Conservation (phyloP, 2,113 vertebrate genomes). For the Aphyosemion australe region DNA sequence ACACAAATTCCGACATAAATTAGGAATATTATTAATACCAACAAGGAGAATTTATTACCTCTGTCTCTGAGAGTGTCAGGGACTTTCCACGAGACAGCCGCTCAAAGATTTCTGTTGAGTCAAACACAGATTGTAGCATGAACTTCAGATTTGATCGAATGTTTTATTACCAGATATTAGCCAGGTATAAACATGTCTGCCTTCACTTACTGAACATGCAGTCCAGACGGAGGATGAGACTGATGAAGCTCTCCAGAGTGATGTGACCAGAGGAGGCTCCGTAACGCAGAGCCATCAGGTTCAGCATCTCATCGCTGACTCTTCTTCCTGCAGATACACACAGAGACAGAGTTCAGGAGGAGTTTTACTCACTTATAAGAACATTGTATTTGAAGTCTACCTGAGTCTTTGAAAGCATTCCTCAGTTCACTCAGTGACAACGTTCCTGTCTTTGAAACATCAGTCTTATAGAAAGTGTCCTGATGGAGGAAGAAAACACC, state of each 20-base stretch:
- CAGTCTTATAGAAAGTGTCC: conserved; percentile 41
- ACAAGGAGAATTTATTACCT: conserved; percentile 43
- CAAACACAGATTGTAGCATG: background rate
- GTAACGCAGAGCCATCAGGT: conserved; percentile 72
- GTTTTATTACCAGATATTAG: no score
- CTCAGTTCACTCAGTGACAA: conserved; percentile 70
- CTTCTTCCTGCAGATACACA: conserved; percentile 51
- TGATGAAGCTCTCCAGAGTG: conserved; percentile 75
- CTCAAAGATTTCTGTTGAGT: conserved; percentile 70
- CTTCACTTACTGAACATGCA: conserved; percentile 74
- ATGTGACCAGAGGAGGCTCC: conserved; percentile 61
- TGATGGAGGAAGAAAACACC: conserved; percentile 29
- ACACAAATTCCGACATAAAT: no score
- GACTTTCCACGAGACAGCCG: conserved; percentile 54
- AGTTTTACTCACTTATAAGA: background rate
- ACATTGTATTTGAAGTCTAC: conserved; percentile 24
- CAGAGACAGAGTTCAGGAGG: background rate
- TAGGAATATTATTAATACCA: no score
- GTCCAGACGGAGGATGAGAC: conserved; percentile 69
- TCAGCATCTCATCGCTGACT: conserved; percentile 67
- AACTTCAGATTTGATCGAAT: no score
- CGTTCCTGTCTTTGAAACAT: conserved; percentile 65
- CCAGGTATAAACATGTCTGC: no score
- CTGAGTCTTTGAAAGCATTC: conserved; percentile 59
- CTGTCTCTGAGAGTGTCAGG: conserved; percentile 56